Evolutionary conservation across 2,888 invertebrate species (phyloP).

Genomic region (Monoplex corrugatus): DNA sequence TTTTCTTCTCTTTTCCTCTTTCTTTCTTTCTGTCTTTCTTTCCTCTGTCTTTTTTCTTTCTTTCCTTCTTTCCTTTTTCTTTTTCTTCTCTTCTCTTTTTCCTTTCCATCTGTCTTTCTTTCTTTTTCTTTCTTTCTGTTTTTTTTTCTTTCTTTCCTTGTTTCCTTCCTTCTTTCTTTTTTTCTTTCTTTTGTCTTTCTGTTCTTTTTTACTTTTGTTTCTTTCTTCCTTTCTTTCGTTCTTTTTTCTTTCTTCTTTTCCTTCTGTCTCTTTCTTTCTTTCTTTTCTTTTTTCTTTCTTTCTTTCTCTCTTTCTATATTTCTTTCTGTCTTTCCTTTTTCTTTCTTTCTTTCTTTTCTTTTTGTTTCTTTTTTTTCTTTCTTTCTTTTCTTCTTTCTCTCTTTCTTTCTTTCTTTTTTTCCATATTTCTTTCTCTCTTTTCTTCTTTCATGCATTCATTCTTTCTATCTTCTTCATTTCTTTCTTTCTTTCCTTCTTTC

Average conservation of each 20-base stretch:
- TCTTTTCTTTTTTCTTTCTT: background rate
- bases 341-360: background rate
- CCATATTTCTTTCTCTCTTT: background rate
- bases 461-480: background rate
- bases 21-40: background rate
- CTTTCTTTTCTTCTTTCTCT: background rate
- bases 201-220: background rate
- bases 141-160: background rate
- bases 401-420: background rate
- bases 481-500: background rate
- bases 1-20: background rate
- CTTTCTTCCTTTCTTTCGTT: background rate
- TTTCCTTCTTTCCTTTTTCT: background rate
- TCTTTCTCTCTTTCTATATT: background rate
- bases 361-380: background rate
- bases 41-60: background rate
- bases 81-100: too few relatives aligned
- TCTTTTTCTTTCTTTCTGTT: background rate
- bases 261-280: background rate
- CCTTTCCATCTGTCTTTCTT: too few relatives aligned
- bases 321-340: background rate
- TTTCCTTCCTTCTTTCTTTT: background rate
- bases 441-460: background rate
- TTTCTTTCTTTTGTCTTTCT: background rate
- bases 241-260: background rate